Evolutionary conservation across 2,797 vertebrate genomes (phyloP).

Genomic region (Euthynnus affinis): DNA sequence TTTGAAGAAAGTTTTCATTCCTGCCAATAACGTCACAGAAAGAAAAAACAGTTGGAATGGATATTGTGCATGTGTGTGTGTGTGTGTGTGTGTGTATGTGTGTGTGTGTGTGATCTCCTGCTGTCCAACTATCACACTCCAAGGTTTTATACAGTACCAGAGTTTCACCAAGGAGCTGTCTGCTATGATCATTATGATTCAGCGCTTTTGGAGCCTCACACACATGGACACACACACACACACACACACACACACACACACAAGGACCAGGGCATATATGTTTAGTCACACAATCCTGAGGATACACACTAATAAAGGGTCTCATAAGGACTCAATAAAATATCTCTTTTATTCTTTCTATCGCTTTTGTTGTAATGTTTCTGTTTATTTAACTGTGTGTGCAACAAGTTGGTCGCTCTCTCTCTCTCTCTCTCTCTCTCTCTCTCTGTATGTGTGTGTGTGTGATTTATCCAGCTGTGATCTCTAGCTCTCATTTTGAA

Average conservation of each 20-base stretch:
- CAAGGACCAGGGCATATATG: neutral
- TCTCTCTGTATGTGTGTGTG: neutral
- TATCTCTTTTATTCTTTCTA: neutral
- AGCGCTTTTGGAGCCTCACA: conserved; percentile 48
- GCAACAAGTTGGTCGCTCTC: neutral
- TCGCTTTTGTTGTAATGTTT: neutral
- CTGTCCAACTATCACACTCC: neutral
- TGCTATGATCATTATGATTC: conserved; percentile 60
- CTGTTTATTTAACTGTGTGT: neutral
- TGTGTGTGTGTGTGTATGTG: neutral
- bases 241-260: neutral
- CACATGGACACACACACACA: neutral
- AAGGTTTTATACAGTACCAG: conserved; percentile 11
- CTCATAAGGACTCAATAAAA: neutral
- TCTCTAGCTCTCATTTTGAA: conserved; percentile 53
- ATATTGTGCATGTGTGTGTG: neutral
- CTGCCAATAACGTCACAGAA: too few species aligned
- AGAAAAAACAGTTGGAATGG: too few species aligned
- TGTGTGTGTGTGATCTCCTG: conserved; percentile 4
- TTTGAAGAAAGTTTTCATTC: too few species aligned
- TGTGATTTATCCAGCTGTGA: conserved; percentile 68
- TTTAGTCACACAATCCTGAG: neutral
- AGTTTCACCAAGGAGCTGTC: conserved; percentile 9
- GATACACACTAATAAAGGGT: neutral
- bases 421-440: neutral